These are phyloP conservation scores for Amphiprion percula DNA, from an alignment of 2,113 vertebrate genomes.

Conservation along the genomic window DNA sequence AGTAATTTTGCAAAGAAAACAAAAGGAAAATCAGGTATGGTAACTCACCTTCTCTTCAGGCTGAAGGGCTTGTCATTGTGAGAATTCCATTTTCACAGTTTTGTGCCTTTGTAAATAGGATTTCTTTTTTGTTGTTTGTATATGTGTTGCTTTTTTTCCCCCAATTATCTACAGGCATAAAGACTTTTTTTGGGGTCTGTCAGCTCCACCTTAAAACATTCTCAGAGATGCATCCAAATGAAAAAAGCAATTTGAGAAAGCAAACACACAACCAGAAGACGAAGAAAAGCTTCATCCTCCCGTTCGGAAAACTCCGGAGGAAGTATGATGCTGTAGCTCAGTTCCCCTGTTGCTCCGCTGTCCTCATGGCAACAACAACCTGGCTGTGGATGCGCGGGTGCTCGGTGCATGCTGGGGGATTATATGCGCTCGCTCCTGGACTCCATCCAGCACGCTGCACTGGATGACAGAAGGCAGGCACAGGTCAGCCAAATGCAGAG, in stretches of 20 bases:
- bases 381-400: constrained; percentile 42
- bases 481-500: constrained; percentile 76
- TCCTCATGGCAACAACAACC: constrained; percentile 74
- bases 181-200: not conserved
- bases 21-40: constrained; percentile 5
- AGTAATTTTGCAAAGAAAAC: constrained; percentile 4
- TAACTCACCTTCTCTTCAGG: constrained; percentile 71
- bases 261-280: constrained; percentile 4
- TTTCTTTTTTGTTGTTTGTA: not conserved
- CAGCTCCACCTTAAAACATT: not conserved
- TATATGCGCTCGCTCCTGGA: constrained; percentile 76
- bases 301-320: constrained; percentile 26
- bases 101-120: not conserved
- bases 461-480: constrained; percentile 67
- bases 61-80: constrained; percentile 34
- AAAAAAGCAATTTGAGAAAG: constrained; percentile 25
- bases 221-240: constrained; percentile 33
- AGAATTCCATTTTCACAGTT: constrained; percentile 27
- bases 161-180: not conserved
- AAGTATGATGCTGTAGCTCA: constrained; percentile 35
- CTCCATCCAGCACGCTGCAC: constrained; percentile 63
- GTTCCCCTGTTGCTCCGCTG: constrained; percentile 52
- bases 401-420: constrained; percentile 72
- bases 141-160: not conserved
- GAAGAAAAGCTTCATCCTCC: constrained; percentile 25